Percentiles rank a stretch among this genome's conserved stretches.
Evolutionary conservation across 2,888 invertebrate species (phyloP).

Genomic region (Clostera curtula): DNA sequence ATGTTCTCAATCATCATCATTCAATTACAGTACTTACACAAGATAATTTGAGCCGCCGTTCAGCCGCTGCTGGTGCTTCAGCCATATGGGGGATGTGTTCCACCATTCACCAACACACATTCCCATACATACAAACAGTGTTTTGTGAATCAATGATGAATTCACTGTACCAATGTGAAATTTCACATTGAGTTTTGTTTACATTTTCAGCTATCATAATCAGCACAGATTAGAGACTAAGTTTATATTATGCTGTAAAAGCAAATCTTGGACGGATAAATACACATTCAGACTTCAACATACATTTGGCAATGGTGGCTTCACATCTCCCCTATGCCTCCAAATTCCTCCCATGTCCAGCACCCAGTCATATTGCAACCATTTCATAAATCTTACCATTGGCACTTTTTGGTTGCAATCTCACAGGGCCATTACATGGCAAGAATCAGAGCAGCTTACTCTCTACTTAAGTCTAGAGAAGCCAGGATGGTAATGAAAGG

Average conservation of each 20-base stretch:
- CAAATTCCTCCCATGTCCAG: constrained; percentile 50
- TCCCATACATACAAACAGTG: constrained; percentile 14
- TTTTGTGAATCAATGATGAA: no score
- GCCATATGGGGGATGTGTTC: constrained; percentile 44
- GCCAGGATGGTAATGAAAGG: constrained; percentile 52
- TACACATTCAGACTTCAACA: constrained; percentile 7
- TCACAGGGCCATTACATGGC: constrained; percentile 43
- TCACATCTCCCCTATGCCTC: constrained; percentile 46
- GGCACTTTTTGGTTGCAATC: constrained; percentile 39
- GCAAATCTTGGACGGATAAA: neutral
- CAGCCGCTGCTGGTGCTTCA: constrained; percentile 39
- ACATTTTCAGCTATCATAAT: no score
- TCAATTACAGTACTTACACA: no score
- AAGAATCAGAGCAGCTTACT: constrained; percentile 53
- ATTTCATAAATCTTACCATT: constrained; percentile 4
- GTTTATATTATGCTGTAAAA: no score
- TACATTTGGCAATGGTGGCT: constrained; percentile 34
- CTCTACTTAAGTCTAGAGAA: constrained; percentile 66
- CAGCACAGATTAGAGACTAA: no score
- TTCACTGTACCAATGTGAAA: no score
- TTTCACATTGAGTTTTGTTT: no score
- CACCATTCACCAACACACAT: constrained; percentile 32
- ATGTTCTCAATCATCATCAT: no score
- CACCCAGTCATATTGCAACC: constrained; percentile 53
- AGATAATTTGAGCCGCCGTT: no score